Conservation (phyloP, 2,888 invertebrate species). For the Drosophila pegasa region DNA sequence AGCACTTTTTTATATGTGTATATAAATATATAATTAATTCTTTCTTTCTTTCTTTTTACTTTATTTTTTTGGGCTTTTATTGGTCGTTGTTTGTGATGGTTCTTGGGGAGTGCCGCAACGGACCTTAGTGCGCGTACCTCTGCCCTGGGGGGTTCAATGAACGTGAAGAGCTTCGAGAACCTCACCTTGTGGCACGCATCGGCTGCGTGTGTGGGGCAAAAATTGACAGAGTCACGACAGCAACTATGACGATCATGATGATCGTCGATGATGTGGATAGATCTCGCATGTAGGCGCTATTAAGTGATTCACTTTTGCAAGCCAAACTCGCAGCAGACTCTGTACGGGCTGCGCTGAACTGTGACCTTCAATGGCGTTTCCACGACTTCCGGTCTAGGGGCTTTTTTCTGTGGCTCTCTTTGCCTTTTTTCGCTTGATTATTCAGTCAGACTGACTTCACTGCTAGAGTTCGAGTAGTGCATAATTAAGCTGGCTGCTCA, state of each 20-base stretch:
- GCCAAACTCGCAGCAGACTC: constrained; percentile 35
- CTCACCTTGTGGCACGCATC: constrained; percentile 32
- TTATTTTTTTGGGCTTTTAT: constrained; percentile 17
- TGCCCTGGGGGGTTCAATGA: constrained; percentile 57
- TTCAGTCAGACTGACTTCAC: constrained; percentile 37
- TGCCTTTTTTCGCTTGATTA: constrained; percentile 12
- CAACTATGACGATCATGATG: constrained; percentile 18
- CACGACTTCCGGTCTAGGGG: constrained; percentile 53
- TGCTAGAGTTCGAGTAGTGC: constrained; percentile 56
- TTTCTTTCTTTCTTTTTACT: neutral
- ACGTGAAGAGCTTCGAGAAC: constrained; percentile 43
- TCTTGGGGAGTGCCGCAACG: constrained; percentile 58
- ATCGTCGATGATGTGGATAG: constrained; percentile 42
- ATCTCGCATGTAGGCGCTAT: constrained; percentile 61
- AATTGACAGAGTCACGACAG: constrained; percentile 31
- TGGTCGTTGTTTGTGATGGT: constrained; percentile 32
- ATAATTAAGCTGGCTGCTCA: constrained; percentile 54
- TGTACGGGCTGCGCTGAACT: constrained; percentile 35
- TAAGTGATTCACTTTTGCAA: constrained; percentile 68
- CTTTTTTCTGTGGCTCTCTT: constrained; percentile 1
- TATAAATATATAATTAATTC: constrained; percentile 4
- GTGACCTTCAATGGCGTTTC: constrained; percentile 47
- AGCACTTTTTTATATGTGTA: constrained; percentile 18
- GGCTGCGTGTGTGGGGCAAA: constrained; percentile 42
- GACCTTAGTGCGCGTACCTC: constrained; percentile 7